Percentiles rank a stretch among this genome's conserved stretches.
Conservation (phyloP, 1,140 invertebrate genomes). For the Manduca sexta region DNA sequence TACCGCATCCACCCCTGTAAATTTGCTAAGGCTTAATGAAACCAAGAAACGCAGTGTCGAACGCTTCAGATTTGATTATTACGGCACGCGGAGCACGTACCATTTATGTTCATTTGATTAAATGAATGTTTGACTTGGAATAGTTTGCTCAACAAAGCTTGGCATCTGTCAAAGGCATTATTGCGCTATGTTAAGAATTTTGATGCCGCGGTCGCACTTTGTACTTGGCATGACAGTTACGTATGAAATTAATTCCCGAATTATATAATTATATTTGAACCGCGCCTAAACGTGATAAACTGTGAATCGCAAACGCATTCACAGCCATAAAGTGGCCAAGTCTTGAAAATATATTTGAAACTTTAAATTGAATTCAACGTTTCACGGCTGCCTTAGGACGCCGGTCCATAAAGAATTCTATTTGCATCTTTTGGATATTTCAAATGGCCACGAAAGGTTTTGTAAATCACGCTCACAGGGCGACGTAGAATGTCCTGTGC, state of each 20-base stretch:
- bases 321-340: not conserved
- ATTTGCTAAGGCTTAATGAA: conserved; percentile 33
- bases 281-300: too few relatives aligned
- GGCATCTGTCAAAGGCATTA: conserved; percentile 18
- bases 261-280: too few relatives aligned
- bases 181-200: conserved; percentile 13
- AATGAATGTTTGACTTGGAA: conserved; percentile 31
- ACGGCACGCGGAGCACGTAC: conserved; percentile 30
- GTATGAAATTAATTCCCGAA: conserved; percentile 1
- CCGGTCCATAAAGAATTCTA: conserved; percentile 11
- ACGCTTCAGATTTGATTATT: conserved; percentile 35
- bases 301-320: too few relatives aligned
- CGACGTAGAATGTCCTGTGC: not conserved
- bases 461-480: conserved; percentile 18
- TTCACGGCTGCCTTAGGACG: conserved; percentile 10
- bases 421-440: conserved; percentile 11
- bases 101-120: conserved; percentile 46
- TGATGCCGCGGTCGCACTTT: conserved; percentile 4
- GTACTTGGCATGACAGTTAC: not conserved
- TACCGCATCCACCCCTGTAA: conserved; percentile 13
- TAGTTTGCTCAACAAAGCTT: conserved; percentile 27
- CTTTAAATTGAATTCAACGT: conserved; percentile 14
- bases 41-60: conserved; percentile 29
- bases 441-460: conserved; percentile 11
- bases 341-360: conserved; percentile 3